phyloP scores from a whole-genome alignment of 2,797 vertebrate species.

The Varecia variegata region DNA sequence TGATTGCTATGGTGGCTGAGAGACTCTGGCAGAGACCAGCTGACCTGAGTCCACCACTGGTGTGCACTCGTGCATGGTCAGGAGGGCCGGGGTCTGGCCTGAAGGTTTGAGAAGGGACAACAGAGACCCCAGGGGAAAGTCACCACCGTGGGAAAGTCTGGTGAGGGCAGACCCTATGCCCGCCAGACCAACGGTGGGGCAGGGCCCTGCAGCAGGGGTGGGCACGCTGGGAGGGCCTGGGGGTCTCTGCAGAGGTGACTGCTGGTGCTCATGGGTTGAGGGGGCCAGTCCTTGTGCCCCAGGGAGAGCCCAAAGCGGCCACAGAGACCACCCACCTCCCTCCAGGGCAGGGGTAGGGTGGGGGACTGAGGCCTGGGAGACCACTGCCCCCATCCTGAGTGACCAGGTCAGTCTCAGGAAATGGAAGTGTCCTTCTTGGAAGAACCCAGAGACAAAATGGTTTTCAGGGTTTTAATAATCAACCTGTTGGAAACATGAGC shows the following conservation, averaged over 20 bases:
- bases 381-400: no score
- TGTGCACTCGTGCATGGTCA: fast-evolving
- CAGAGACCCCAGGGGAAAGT: background rate
- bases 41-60: background rate
- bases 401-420: background rate
- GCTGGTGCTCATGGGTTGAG: background rate
- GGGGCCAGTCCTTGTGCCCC: background rate
- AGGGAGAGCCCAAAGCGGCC: background rate
- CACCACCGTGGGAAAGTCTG: background rate
- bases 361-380: no score
- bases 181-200: fast-evolving
- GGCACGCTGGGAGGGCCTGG: no score
- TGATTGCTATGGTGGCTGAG: background rate
- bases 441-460: fast-evolving
- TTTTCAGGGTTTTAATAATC: background rate
- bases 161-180: background rate
- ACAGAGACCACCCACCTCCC: no score
- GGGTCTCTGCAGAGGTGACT: background rate
- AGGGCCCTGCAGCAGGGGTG: no score
- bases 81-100: background rate
- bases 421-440: fast-evolving
- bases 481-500: background rate
- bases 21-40: background rate
- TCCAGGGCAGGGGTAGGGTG: background rate
- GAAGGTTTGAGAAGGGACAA: background rate